These are phyloP conservation scores for Solenopsis fugax DNA, from an alignment of 1,140 invertebrate species.

Conservation along the genomic window DNA sequence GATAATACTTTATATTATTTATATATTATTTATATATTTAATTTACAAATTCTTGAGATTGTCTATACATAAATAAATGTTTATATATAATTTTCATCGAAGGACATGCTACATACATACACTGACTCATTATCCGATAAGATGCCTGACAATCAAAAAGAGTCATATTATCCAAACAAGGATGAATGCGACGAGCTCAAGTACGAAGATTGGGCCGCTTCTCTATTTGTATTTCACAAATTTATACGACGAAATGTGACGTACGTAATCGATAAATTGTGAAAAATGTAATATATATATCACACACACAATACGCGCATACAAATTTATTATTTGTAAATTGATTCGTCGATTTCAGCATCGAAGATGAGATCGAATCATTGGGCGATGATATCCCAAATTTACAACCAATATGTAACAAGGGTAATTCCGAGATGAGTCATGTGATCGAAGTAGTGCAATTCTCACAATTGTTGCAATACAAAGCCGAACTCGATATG, in stretches of 20 bases:
- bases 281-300: background rate
- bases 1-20: background rate
- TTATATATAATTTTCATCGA: background rate
- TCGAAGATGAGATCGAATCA: slow-evolving; percentile 31
- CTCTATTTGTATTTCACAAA: slow-evolving; percentile 45
- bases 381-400: background rate
- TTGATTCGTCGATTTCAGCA: slow-evolving; percentile 27
- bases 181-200: slow-evolving; percentile 46
- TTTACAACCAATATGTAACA: slow-evolving; percentile 42
- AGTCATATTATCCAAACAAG: slow-evolving; percentile 41
- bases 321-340: background rate
- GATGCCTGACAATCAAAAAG: slow-evolving; percentile 34
- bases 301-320: too few relatives aligned
- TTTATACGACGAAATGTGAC: slow-evolving; percentile 48
- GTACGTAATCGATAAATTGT: slow-evolving; percentile 12
- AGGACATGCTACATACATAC: slow-evolving; percentile 7
- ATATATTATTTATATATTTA: background rate
- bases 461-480: slow-evolving; percentile 15
- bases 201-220: slow-evolving; percentile 42
- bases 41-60: background rate
- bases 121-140: slow-evolving; percentile 7
- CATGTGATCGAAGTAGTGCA: slow-evolving; percentile 10
- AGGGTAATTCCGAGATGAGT: slow-evolving; percentile 31
- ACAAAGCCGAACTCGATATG: slow-evolving; percentile 45
- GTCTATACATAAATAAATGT: background rate